These are phyloP conservation scores for Pollachius pollachius DNA, from an alignment of 2,113 vertebrate genomes.

Conservation along the genomic window DNA sequence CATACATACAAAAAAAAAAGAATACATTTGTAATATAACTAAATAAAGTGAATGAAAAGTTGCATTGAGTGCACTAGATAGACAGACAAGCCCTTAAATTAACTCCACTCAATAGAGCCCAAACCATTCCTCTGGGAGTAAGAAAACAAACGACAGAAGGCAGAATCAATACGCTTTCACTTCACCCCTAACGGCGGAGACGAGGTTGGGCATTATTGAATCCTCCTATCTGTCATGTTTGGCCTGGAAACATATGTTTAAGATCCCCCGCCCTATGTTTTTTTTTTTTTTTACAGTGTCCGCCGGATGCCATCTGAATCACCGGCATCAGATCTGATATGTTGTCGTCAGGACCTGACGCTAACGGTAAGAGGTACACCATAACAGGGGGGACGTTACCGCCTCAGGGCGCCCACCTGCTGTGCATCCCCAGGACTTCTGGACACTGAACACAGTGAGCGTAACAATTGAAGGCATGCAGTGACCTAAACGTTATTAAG, in stretches of 20 bases:
- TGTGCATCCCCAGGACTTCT: too few relatives aligned
- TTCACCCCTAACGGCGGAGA: slow-evolving; percentile 10
- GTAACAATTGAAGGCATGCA: too few relatives aligned
- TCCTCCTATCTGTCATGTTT: slow-evolving; percentile 21
- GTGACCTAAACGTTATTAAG: too few relatives aligned
- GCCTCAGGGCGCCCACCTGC: too few relatives aligned
- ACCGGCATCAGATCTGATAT: too few relatives aligned
- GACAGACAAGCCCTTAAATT: slow-evolving; percentile 13
- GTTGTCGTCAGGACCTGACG: too few relatives aligned
- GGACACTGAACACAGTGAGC: too few relatives aligned
- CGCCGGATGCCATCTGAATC: too few relatives aligned
- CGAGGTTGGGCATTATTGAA: slow-evolving; percentile 20
- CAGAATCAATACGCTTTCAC: slow-evolving; percentile 37
- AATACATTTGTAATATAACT: background rate
- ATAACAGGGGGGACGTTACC: too few relatives aligned
- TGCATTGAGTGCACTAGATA: slow-evolving; percentile 6
- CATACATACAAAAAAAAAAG: background rate
- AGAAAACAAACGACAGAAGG: slow-evolving; percentile 18
- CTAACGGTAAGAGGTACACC: too few relatives aligned
- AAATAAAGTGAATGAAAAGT: background rate
- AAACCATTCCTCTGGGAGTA: slow-evolving; percentile 28
- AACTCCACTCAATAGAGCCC: slow-evolving; percentile 12
- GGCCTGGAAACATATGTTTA: slow-evolving; percentile 39
- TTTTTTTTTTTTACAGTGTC: too few relatives aligned
- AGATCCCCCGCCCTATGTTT: slow-evolving; percentile 4